These are phyloP conservation scores for Lanius collurio DNA, from an alignment of 2,113 vertebrate genomes.

Conservation along the genomic window DNA sequence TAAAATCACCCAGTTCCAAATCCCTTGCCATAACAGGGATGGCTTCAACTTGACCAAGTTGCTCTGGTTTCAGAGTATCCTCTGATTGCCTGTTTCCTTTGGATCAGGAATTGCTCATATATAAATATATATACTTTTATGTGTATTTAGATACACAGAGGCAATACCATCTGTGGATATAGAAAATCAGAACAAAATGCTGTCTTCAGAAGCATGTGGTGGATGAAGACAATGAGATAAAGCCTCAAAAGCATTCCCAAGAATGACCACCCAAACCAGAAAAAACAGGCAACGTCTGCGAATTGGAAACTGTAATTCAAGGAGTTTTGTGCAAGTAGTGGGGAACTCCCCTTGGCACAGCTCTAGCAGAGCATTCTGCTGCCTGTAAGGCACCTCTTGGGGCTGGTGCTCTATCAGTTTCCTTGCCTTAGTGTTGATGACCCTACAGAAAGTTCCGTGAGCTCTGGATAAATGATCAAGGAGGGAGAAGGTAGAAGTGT, in stretches of 20 bases:
- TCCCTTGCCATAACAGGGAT: neutral
- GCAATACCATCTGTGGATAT: neutral
- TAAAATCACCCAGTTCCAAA: neutral
- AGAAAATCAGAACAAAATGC: neutral
- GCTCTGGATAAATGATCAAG: neutral
- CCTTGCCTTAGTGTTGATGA: neutral
- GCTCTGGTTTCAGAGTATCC: neutral
- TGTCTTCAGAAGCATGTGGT: neutral
- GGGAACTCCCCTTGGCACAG: neutral
- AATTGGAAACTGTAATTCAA: neutral
- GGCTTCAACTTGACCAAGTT: neutral
- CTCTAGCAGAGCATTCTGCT: neutral
- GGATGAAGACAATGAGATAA: neutral
- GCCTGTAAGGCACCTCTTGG: neutral
- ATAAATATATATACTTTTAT: neutral
- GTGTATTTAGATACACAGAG: neutral
- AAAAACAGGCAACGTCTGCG: neutral
- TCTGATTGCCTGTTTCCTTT: neutral
- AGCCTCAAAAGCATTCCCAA: neutral
- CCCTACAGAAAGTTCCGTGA: neutral
- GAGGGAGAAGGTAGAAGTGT: neutral
- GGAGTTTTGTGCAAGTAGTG: neutral
- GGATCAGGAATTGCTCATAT: neutral
- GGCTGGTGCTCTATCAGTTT: neutral
- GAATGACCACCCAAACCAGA: neutral